Conservation (phyloP, 2,797 vertebrate species). For the Cyprinodon diabolis region DNA sequence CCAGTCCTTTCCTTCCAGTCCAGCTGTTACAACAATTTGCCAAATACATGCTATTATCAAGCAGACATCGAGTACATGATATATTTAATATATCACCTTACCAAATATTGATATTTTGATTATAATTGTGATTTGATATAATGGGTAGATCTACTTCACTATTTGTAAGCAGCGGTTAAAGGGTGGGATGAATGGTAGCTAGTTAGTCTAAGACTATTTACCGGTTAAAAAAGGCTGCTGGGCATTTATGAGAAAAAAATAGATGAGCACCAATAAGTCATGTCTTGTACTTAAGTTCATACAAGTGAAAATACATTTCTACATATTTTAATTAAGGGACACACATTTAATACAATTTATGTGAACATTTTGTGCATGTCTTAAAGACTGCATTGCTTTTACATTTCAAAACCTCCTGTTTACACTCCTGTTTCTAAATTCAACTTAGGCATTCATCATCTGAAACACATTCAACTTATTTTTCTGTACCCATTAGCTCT, state of each 20-base stretch:
- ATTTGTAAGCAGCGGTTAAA: not conserved
- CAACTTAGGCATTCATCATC: not conserved
- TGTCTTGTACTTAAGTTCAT: no score
- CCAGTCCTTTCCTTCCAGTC: no score
- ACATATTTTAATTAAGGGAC: no score
- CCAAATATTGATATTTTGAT: not conserved
- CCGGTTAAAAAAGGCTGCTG: not conserved
- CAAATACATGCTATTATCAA: not conserved
- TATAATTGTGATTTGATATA: not conserved
- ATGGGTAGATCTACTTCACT: not conserved
- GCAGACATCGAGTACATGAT: not conserved
- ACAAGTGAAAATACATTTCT: no score
- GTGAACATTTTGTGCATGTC: not conserved
- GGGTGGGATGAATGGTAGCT: not conserved
- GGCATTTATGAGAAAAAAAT: not conserved
- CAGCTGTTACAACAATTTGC: not conserved
- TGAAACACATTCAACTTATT: not conserved
- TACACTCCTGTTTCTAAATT: not conserved
- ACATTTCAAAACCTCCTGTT: not conserved
- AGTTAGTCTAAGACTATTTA: not conserved
- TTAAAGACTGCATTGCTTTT: not conserved
- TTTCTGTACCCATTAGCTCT: not conserved
- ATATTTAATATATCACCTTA: not conserved
- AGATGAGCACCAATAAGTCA: not conserved
- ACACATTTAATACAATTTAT: not conserved